Base-by-base conservation (phyloP, 2,888 invertebrate species). In the Platypus cylindrus region DNA sequence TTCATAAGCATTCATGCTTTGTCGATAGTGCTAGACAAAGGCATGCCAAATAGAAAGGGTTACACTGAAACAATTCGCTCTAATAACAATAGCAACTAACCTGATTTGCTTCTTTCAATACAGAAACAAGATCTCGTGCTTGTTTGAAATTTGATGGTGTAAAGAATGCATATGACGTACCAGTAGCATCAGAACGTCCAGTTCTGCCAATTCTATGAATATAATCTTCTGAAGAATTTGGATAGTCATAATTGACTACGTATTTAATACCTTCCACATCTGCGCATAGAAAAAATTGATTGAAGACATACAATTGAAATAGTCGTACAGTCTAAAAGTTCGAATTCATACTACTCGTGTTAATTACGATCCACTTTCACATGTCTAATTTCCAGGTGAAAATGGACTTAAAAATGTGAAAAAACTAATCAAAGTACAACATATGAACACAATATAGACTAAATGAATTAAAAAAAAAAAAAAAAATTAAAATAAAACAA, bases 191-290 rank as follows among this genome's bases (percentile, higher is more conserved):
- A 26, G 82, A 81, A 33, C 93, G 75, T 33, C 89, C 93, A 25
- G 93, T 93, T 53, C 93, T 78, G 38, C 93, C 93, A 62, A 93
- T 94, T 44, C 93, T 78, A 65, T 93, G 93, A 54, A 93, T 87
- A 62, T 93, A 93, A 65, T 93, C 91, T 63, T 94, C 93, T 35
- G 89, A 87, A 40, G 86, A 89, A 63, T 85, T 85, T 36, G 93
- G 93, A 65, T 90, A 94, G 68, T 93, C 93, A 70, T 82, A 91
- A 70, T 93, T 94, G 60, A 93, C 86, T 47, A 94, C 93, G 68
- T 82, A 90, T 67, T 89, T 90, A 55, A 94, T 89, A 59, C 91
- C 91, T 62, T 90, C 89, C 57, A 93, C 91, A 77, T 93, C 91
- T 93, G n/a, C n/a, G n/a, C n/a, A n/a, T n/a, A n/a, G n/a, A n/a